phyloP scores from a whole-genome alignment of 1,140 invertebrate genomes.

The Centruroides sculpturatus region DNA sequence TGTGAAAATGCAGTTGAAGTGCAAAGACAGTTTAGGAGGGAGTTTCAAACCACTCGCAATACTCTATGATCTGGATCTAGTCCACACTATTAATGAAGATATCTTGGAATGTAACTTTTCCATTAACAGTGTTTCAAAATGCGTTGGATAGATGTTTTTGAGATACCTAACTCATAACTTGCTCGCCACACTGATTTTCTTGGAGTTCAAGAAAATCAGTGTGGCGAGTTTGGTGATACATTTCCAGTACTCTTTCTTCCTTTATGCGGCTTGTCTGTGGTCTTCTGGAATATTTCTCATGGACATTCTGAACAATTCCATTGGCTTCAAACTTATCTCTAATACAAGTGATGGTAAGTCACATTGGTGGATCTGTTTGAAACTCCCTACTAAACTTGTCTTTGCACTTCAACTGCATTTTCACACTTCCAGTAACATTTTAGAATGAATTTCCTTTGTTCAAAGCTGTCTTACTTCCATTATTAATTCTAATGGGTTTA shows the following conservation, averaged over 20 bases:
- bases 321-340: background rate
- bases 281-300: constrained; percentile 6
- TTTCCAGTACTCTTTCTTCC: constrained; percentile 8
- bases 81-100: too few relatives aligned
- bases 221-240: constrained; percentile 2
- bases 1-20: too few relatives aligned
- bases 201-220: too few relatives aligned
- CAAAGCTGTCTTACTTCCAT: background rate
- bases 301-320: background rate
- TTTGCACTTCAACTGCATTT: background rate
- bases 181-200: constrained; percentile 9
- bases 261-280: background rate
- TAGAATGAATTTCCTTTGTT: background rate
- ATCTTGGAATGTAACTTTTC: constrained; percentile 16
- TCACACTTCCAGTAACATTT: background rate
- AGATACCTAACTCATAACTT: constrained; percentile 1
- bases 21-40: too few relatives aligned
- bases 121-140: constrained; percentile 9
- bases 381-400: background rate
- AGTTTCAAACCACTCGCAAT: too few relatives aligned
- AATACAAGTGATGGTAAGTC: background rate
- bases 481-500: background rate
- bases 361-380: background rate
- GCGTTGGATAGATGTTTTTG: constrained; percentile 5
- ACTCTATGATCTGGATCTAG: constrained; percentile 3